Percentiles rank a stretch among this genome's conserved stretches.
phyloP scores from a whole-genome alignment of 2,113 vertebrate genomes.

The Dipodomys stephensi region DNA sequence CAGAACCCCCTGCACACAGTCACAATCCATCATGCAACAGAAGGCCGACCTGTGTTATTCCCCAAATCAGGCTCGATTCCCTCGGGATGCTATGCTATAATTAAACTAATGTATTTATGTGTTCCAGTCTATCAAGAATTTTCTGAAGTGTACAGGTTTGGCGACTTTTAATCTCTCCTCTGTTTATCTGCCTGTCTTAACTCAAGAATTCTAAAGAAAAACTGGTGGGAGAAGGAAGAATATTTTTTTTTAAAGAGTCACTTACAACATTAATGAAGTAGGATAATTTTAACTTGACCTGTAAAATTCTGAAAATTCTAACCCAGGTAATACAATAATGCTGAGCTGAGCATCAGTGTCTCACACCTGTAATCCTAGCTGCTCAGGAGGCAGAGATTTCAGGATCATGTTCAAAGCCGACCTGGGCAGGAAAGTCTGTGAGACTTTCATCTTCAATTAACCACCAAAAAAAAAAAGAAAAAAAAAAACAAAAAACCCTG shows the following conservation, averaged over 20 bases:
- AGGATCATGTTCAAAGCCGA: too few species aligned
- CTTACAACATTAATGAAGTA: not conserved
- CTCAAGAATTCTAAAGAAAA: not conserved
- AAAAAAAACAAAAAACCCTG: too few species aligned
- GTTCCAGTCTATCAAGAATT: not conserved
- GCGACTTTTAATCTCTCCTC: not conserved
- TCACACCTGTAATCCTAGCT: too few species aligned
- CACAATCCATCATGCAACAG: not conserved
- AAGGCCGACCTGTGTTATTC: not conserved
- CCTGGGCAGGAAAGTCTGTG: too few species aligned
- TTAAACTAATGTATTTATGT: not conserved
- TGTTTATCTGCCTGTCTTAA: not conserved
- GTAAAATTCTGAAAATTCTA: conserved; percentile 5
- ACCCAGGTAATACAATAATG: not conserved
- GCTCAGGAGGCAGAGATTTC: too few species aligned
- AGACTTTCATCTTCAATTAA: too few species aligned
- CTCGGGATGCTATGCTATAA: not conserved
- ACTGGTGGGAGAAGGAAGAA: not conserved
- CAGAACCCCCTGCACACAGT: not conserved
- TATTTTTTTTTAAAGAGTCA: not conserved
- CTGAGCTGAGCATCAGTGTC: too few species aligned
- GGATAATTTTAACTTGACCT: conserved; percentile 11
- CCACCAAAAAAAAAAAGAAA: too few species aligned
- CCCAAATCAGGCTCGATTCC: not conserved
- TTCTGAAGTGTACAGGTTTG: not conserved